phyloP scores from a whole-genome alignment of 2,888 invertebrate genomes.

The Mantis religiosa region DNA sequence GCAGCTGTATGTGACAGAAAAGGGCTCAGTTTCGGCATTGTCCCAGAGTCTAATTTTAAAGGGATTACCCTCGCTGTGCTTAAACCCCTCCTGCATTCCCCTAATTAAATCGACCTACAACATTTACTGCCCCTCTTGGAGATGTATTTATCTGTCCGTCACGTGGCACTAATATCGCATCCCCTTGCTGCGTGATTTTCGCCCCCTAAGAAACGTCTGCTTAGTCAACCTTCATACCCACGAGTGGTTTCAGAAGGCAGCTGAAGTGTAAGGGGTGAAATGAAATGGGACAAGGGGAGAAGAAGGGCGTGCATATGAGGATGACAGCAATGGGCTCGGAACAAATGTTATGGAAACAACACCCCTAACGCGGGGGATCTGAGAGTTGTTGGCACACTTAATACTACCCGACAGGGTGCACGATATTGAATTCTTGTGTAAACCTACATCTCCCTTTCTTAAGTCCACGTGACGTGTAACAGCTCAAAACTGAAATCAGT shows the following conservation, averaged over 20 bases:
- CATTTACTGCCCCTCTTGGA: conserved; percentile 4
- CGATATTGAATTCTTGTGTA: neutral
- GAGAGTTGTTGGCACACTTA: neutral
- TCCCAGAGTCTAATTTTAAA: conserved; percentile 19
- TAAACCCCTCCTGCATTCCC: conserved; percentile 4
- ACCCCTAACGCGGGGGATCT: neutral
- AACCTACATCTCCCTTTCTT: neutral
- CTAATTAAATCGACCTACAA: conserved; percentile 25
- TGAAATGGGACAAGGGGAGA: neutral
- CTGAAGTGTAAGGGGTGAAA: neutral
- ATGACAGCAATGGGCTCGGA: conserved; percentile 1
- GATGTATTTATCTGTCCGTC: conserved; percentile 16
- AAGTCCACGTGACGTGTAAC: neutral
- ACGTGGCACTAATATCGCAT: conserved; percentile 20
- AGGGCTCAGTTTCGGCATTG: neutral
- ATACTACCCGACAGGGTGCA: neutral
- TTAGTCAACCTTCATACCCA: neutral
- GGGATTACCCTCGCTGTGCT: conserved; percentile 13
- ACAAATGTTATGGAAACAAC: conserved; percentile 12
- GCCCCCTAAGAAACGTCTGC: conserved; percentile 4
- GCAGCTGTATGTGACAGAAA: conserved; percentile 5
- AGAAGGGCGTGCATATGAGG: neutral
- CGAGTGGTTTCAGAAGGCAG: neutral
- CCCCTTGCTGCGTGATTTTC: conserved; percentile 16
- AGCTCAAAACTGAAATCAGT: too few species aligned